Conservation (phyloP, 2,888 invertebrate genomes). For the Cyrtodaria siliqua region DNA sequence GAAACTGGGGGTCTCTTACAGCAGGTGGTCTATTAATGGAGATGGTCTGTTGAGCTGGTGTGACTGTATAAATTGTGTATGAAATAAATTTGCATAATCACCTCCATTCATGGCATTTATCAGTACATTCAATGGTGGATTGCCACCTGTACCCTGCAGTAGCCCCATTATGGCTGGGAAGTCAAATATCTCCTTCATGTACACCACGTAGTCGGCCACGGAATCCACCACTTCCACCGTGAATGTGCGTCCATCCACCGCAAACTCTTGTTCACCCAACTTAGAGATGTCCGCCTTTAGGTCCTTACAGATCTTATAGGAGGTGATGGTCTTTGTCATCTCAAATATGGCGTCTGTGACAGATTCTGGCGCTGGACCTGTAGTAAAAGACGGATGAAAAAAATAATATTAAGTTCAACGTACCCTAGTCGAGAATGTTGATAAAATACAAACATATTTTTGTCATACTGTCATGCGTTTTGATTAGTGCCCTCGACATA, state of each 20-base stretch:
- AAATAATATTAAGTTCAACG: too few relatives aligned
- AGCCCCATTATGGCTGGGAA: conserved; percentile 92
- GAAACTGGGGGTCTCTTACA: too few relatives aligned
- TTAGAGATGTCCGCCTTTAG: conserved; percentile 89
- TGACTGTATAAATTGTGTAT: too few relatives aligned
- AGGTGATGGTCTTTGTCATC: conserved; percentile 91
- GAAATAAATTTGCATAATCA: too few relatives aligned
- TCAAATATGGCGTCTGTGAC: conserved; percentile 96
- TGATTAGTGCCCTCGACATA: too few relatives aligned
- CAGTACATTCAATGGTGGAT: conserved; percentile 91
- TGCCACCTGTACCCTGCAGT: conserved; percentile 89
- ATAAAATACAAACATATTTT: too few relatives aligned
- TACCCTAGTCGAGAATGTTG: too few relatives aligned
- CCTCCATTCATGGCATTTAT: conserved; percentile 98
- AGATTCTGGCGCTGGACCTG: conserved; percentile 95
- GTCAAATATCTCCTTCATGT: conserved; percentile 99
- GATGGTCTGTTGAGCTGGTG: too few relatives aligned
- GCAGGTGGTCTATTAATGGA: too few relatives aligned
- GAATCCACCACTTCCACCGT: conserved; percentile 93
- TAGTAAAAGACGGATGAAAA: too few relatives aligned
- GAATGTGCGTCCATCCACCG: conserved; percentile 87
- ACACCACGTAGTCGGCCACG: conserved; percentile 93
- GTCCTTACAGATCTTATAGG: conserved; percentile 93
- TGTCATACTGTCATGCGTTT: too few relatives aligned
- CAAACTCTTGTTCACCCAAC: conserved; percentile 90